Conservation (phyloP, 2,113 vertebrate genomes). For the Ptilorrhoa leucosticta region DNA sequence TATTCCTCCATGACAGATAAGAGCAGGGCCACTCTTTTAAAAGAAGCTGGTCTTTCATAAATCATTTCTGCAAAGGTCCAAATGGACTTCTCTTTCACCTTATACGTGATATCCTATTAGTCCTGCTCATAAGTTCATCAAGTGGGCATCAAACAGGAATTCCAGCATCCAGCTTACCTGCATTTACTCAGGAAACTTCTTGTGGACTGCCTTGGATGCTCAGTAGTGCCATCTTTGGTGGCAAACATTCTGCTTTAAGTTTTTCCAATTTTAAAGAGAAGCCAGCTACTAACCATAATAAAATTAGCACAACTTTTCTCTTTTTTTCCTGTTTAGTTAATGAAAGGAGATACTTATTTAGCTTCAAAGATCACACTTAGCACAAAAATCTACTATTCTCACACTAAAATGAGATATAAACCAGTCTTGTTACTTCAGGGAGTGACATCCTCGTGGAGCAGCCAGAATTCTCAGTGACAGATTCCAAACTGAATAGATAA, state of each 20-base stretch:
- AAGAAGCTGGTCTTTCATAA: not conserved
- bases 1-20: not conserved
- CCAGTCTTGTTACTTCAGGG: not conserved
- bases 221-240: not conserved
- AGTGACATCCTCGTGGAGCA: not conserved
- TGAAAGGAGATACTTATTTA: not conserved
- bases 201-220: not conserved
- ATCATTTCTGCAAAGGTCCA: not conserved
- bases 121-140: not conserved
- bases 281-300: not conserved
- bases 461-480: not conserved
- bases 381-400: not conserved
- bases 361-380: not conserved
- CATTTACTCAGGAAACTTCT: not conserved
- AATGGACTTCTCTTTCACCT: not conserved
- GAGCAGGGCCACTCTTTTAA: not conserved
- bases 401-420: not conserved
- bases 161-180: not conserved
- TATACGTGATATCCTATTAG: not conserved
- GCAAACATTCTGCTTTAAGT: not conserved
- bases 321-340: not conserved
- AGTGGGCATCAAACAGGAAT: not conserved
- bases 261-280: not conserved
- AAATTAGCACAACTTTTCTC: not conserved
- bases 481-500: not conserved